These are phyloP conservation scores for Acrobasis suavella DNA, from an alignment of 2,888 invertebrate genomes.

Conservation along the genomic window DNA sequence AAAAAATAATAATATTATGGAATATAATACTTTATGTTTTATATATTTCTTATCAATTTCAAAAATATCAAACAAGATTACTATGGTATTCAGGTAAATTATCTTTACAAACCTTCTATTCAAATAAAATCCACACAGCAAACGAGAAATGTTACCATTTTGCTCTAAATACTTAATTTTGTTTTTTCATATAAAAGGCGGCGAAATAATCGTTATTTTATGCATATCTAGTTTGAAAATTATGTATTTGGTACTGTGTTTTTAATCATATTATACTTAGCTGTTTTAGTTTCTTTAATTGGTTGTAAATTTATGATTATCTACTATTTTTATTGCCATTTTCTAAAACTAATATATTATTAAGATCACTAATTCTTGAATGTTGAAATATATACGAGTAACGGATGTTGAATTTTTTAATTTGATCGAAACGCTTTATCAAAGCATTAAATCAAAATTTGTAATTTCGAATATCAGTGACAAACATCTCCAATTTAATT, in stretches of 20 bases:
- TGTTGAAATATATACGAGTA: neutral
- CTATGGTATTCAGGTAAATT: no score
- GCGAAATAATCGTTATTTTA: slow-evolving; percentile 14
- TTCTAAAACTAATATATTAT: slow-evolving; percentile 14
- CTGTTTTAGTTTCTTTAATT: slow-evolving; percentile 12
- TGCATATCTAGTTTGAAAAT: slow-evolving; percentile 21
- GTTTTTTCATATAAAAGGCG: neutral
- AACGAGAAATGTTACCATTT: neutral
- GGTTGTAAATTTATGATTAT: slow-evolving; percentile 9
- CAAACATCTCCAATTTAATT: slow-evolving; percentile 1
- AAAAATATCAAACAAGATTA: no score
- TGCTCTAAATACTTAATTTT: neutral
- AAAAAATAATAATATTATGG: no score
- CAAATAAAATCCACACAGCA: neutral
- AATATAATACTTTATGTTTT: no score
- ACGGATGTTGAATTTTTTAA: slow-evolving; percentile 13
- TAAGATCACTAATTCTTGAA: neutral
- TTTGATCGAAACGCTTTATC: slow-evolving; percentile 11
- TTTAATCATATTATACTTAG: slow-evolving; percentile 17
- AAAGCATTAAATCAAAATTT: slow-evolving; percentile 17
- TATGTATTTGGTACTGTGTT: neutral
- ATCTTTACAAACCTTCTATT: no score
- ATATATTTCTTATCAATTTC: no score
- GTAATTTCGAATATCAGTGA: slow-evolving; percentile 5
- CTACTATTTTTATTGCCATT: slow-evolving; percentile 1